Base-by-base conservation (phyloP, 2,888 invertebrate species). In the Gisinianus flammeolus region DNA sequence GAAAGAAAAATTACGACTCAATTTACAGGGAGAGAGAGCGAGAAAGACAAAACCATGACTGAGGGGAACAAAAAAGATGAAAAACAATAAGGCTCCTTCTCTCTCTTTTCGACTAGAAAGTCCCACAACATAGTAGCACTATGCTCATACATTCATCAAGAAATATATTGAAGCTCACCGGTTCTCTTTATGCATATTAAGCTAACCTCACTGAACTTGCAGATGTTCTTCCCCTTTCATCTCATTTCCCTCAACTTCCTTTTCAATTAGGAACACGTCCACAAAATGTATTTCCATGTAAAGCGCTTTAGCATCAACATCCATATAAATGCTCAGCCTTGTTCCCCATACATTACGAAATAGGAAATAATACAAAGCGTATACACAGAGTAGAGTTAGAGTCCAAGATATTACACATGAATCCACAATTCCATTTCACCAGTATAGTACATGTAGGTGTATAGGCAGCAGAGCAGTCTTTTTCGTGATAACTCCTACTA, bases 171-270 rank as follows among this genome's bases (percentile, higher is more conserved):
- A 58, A 58, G 2, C 22, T 58, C 24, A 58, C 58, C 58, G 58
- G 44, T 58, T 31, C 72, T 33, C 72, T 72, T 72, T 72, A 72
- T 72, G 72, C 72, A 72, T 72, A 72, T 72, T 72, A 72, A 58
- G 72, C 72, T 58, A 72, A 72, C 72, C 58, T 72, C 8, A 44
- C 44, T 19, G 52, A 70, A 52, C 52, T 58, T 72, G 72, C 72
- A 72, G 72, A 72, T 72, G 72, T 70, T 70, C 54, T 54, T 73
- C 76, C 81, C 79, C 81, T 80, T 82, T 80, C 79, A 80, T 82
- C 80, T 79, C 79, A 82, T 82, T 82, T 82, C 80, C 79, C 79
- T 80, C 81, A 80, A 82, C 80, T 82, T 82, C 81, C 81, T 82
- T 82, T 82, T 80, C 80, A 82, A 80, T 82, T 79, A 80, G 80